These are phyloP conservation scores for Luscinia megarhynchos DNA, from an alignment of 2,797 vertebrate genomes.

Conservation along the genomic window DNA sequence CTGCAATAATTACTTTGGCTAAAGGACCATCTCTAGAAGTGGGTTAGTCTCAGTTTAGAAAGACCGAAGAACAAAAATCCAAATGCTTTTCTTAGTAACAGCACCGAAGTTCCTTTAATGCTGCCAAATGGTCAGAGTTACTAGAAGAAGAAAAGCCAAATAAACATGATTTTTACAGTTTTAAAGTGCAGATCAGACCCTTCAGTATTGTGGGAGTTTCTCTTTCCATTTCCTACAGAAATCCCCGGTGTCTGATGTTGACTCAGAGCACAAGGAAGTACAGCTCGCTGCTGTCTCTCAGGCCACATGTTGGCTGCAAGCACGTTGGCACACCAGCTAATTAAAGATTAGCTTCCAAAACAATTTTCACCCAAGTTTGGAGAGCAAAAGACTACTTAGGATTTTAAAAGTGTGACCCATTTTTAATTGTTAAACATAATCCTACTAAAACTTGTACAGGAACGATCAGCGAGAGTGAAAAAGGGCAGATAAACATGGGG, in stretches of 20 bases:
- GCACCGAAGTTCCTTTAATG: neutral
- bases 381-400: neutral
- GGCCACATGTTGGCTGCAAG: neutral
- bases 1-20: neutral
- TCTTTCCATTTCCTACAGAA: neutral
- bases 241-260: neutral
- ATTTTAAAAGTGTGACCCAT: neutral
- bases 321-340: neutral
- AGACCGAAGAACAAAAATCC: neutral
- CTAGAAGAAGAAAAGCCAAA: neutral
- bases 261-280: neutral
- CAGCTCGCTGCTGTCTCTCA: neutral
- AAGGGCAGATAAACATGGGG: fast-evolving
- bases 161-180: neutral
- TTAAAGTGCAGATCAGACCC: no score
- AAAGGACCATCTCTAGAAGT: neutral
- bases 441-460: neutral
- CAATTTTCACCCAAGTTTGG: neutral
- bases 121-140: neutral
- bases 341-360: neutral
- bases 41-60: neutral
- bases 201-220: no score
- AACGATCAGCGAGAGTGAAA: neutral
- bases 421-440: neutral
- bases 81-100: neutral